These are phyloP conservation scores for Macrochelys suwanniensis DNA, from an alignment of 2,797 vertebrate species.

Conservation along the genomic window DNA sequence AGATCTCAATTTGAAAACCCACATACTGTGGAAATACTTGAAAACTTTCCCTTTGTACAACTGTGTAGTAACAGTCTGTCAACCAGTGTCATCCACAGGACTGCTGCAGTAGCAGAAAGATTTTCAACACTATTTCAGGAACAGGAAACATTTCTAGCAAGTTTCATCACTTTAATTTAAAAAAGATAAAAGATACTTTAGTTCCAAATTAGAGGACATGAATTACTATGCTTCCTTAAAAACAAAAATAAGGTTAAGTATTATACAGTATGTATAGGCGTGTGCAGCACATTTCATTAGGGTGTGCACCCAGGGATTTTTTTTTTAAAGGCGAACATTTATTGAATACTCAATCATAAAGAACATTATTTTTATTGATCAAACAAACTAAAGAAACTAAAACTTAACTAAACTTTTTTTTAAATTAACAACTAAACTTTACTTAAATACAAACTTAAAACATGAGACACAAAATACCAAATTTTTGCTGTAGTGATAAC, in stretches of 20 bases:
- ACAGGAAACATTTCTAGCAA: slow-evolving; percentile 30
- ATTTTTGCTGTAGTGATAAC: no score
- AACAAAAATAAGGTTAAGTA: slow-evolving; percentile 31
- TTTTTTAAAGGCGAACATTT: no score
- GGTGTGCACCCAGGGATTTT: no score
- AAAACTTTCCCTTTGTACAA: background rate
- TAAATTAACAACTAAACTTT: no score
- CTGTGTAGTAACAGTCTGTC: slow-evolving; percentile 12
- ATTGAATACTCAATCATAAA: no score
- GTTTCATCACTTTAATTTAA: background rate
- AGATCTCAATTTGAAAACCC: background rate
- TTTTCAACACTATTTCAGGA: slow-evolving; percentile 15
- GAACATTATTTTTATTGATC: no score
- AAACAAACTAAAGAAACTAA: no score
- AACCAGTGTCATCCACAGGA: slow-evolving; percentile 8
- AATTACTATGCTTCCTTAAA: background rate
- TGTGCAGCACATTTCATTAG: no score
- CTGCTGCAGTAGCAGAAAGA: slow-evolving; percentile 16
- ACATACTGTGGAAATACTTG: background rate
- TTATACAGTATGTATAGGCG: background rate
- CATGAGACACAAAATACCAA: no score
- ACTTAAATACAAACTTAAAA: no score
- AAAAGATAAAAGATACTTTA: background rate
- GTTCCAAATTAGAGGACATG: background rate
- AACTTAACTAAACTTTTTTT: no score